phyloP scores from a whole-genome alignment of 1,140 invertebrate genomes.

The Drosophila nigrodunni region DNA sequence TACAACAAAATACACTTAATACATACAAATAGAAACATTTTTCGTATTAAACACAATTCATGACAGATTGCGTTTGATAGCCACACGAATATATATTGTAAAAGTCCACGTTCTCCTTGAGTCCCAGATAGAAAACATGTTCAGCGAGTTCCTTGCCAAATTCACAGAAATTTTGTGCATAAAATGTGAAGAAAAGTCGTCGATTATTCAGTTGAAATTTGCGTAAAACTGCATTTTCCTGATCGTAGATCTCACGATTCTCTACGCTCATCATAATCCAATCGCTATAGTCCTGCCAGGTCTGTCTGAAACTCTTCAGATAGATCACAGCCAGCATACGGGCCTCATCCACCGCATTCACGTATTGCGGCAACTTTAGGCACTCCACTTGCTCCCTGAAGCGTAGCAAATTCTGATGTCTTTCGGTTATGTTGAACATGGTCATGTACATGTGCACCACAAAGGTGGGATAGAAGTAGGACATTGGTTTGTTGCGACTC shows the following conservation, averaged over 20 bases:
- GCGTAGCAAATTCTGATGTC: constrained; percentile 54
- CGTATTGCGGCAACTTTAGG: constrained; percentile 72
- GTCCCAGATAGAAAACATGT: constrained; percentile 72
- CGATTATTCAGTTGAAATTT: constrained; percentile 66
- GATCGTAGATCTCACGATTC: constrained; percentile 62
- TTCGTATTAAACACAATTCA: constrained; percentile 52
- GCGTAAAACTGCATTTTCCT: constrained; percentile 66
- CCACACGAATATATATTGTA: constrained; percentile 69
- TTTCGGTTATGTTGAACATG: constrained; percentile 68
- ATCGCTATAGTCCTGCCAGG: constrained; percentile 69
- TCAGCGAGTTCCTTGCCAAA: constrained; percentile 79
- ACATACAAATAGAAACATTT: not conserved
- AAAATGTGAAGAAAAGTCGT: constrained; percentile 74
- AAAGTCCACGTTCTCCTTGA: constrained; percentile 74
- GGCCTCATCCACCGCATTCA: constrained; percentile 76
- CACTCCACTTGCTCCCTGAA: constrained; percentile 71
- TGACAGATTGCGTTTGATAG: constrained; percentile 47
- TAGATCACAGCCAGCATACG: constrained; percentile 75
- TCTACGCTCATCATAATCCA: constrained; percentile 45
- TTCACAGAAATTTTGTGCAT: constrained; percentile 80
- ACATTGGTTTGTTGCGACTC: constrained; percentile 78
- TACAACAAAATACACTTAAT: not conserved
- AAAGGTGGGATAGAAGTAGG: constrained; percentile 76
- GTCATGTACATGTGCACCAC: constrained; percentile 79
- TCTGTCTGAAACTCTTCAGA: constrained; percentile 71